phyloP scores from a whole-genome alignment of 2,888 invertebrate species.

The Megalurothrips usitatus region DNA sequence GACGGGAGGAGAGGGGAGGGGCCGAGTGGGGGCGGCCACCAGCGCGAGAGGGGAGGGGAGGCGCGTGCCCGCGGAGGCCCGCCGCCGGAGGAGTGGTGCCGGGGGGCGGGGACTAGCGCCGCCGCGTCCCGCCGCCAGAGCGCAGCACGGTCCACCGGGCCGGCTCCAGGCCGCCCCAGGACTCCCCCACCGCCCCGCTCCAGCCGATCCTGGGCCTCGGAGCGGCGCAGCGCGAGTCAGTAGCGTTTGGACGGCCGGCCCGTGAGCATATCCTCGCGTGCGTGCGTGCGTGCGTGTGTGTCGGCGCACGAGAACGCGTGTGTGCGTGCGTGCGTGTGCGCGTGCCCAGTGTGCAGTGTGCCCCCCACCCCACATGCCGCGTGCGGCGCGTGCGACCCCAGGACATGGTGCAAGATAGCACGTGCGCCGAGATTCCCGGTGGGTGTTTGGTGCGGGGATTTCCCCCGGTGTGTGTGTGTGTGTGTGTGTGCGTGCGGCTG shows the following conservation, averaged over 20 bases:
- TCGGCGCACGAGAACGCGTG: constrained; percentile 36
- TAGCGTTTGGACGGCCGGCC: constrained; percentile 35
- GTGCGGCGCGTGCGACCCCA: background rate
- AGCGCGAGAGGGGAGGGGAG: constrained; percentile 57
- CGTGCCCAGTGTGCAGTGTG: background rate
- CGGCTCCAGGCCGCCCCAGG: constrained; percentile 34
- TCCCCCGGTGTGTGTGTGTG: too few species aligned
- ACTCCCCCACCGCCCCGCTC: constrained; percentile 27
- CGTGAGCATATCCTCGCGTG: constrained; percentile 44
- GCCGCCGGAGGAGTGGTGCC: constrained; percentile 39
- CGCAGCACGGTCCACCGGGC: constrained; percentile 44
- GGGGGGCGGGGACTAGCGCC: constrained; percentile 38
- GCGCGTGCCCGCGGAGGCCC: background rate
- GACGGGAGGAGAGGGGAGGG: constrained; percentile 38
- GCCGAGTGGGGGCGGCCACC: constrained; percentile 40
- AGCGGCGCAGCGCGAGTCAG: constrained; percentile 31
- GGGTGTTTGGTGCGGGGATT: background rate
- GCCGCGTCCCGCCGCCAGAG: constrained; percentile 45
- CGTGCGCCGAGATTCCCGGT: constrained; percentile 2
- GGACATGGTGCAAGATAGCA: constrained; percentile 9
- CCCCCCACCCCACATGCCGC: background rate
- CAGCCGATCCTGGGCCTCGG: background rate
- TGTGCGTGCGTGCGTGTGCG: constrained; percentile 15
- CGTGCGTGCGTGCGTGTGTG: constrained; percentile 43
- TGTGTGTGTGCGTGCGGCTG: too few species aligned